phyloP scores from a whole-genome alignment of 2,888 invertebrate species.

The Lepidochitona cinerea region DNA sequence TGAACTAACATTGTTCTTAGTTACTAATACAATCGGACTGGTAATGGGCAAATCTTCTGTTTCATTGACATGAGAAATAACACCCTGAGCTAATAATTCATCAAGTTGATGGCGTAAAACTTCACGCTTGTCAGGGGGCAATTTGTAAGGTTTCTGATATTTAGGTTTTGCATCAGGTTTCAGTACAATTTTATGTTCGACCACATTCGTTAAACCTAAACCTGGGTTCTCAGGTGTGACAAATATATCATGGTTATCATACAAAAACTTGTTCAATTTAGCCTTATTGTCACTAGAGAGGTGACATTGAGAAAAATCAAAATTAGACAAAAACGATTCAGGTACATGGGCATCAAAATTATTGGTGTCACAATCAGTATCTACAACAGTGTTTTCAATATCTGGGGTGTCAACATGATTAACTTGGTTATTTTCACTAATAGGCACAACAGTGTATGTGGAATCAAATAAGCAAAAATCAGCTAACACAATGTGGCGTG shows the following conservation, averaged over 20 bases:
- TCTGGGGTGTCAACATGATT: too few species aligned
- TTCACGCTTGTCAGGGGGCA: conserved; percentile 5
- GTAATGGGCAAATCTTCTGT: conserved; percentile 6
- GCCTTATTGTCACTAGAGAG: too few species aligned
- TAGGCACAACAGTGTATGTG: too few species aligned
- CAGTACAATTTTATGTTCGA: not conserved
- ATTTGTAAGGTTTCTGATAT: conserved; percentile 1
- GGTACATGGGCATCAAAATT: too few species aligned
- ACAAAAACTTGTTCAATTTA: too few species aligned
- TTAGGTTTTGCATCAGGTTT: conserved; percentile 2
- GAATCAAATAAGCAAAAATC: too few species aligned
- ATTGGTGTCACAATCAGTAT: too few species aligned
- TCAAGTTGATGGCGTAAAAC: conserved; percentile 8
- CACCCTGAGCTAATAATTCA: conserved; percentile 7
- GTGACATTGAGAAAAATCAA: too few species aligned
- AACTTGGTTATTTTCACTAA: too few species aligned
- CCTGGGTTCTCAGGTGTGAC: conserved; percentile 5
- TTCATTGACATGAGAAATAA: conserved; percentile 8
- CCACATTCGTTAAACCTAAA: not conserved
- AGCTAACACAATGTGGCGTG: too few species aligned
- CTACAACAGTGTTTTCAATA: too few species aligned
- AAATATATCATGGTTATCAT: conserved; percentile 10
- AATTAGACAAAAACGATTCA: too few species aligned
- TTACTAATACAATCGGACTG: conserved; percentile 2
- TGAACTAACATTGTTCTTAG: not conserved